phyloP scores from a whole-genome alignment of 2,113 vertebrate species.

The Rhombomys opimus region DNA sequence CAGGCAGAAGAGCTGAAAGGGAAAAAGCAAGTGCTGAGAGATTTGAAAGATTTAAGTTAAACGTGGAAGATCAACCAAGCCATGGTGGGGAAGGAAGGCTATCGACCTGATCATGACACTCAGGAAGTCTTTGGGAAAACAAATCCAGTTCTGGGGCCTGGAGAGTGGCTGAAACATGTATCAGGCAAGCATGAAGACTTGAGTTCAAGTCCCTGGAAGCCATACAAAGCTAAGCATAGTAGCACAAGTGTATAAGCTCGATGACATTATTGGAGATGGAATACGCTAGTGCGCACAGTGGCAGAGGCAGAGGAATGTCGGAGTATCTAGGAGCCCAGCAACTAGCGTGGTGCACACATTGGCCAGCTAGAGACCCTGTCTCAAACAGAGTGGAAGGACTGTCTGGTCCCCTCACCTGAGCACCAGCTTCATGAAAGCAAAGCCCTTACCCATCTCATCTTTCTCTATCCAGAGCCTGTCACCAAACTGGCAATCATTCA shows the following conservation, averaged over 20 bases:
- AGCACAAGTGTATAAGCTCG: background rate
- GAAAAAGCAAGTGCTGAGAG: background rate
- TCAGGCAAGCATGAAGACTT: background rate
- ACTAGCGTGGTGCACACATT: too few species aligned
- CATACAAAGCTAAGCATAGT: too few species aligned
- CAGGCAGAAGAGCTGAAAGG: conserved; percentile 9
- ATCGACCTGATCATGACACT: background rate
- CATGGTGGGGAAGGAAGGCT: background rate
- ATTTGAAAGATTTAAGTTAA: background rate
- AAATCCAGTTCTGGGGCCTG: background rate
- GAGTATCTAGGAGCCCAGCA: background rate
- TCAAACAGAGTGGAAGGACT: background rate
- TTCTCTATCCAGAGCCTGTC: background rate
- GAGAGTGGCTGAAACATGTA: background rate
- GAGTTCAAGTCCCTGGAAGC: background rate
- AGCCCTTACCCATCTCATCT: background rate
- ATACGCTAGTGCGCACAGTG: background rate
- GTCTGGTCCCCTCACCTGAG: background rate
- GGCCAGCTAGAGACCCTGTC: background rate
- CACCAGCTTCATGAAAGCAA: background rate
- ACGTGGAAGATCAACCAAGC: background rate
- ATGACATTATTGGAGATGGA: background rate
- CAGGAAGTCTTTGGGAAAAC: conserved; percentile 26
- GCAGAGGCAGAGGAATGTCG: background rate
- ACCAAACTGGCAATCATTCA: background rate